Evolutionary conservation across 2,888 invertebrate genomes (phyloP).

Genomic region (Alloplasta piceator): DNA sequence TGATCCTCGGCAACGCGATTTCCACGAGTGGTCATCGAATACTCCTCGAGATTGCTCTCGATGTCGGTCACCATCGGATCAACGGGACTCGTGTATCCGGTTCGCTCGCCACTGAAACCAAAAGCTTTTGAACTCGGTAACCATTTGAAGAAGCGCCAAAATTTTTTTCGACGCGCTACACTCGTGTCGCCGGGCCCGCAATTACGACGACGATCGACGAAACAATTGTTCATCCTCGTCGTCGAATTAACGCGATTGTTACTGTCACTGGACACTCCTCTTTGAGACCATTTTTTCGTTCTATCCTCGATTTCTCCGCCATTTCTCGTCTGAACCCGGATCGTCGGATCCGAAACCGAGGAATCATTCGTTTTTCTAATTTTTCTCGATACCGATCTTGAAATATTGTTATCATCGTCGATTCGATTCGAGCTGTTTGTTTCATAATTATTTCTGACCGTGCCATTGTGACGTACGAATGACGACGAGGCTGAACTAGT

Average conservation of each 20-base stretch:
- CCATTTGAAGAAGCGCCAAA: constrained; percentile 79
- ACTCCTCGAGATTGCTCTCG: constrained; percentile 73
- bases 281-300: constrained; percentile 32
- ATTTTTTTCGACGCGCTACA: constrained; percentile 69
- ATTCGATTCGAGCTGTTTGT: background rate
- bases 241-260: constrained; percentile 33
- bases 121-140: constrained; percentile 74
- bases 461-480: constrained; percentile 29
- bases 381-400: constrained; percentile 5
- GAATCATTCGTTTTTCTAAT: background rate
- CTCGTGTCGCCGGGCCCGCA: constrained; percentile 16
- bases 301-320: background rate
- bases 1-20: constrained; percentile 61
- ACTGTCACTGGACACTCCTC: background rate
- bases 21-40: constrained; percentile 78
- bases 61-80: constrained; percentile 70
- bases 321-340: background rate
- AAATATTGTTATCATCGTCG: background rate
- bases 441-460: background rate
- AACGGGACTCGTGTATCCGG: constrained; percentile 62
- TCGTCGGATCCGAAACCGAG: background rate
- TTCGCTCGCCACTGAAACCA: constrained; percentile 63
- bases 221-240: constrained; percentile 5
- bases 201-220: constrained; percentile 16
- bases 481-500: constrained; percentile 52